Evolutionary conservation across 1,140 invertebrate genomes (phyloP), one percentile per base, ranked within the genome.

Genomic region (Lethocerus indicus): DNA sequence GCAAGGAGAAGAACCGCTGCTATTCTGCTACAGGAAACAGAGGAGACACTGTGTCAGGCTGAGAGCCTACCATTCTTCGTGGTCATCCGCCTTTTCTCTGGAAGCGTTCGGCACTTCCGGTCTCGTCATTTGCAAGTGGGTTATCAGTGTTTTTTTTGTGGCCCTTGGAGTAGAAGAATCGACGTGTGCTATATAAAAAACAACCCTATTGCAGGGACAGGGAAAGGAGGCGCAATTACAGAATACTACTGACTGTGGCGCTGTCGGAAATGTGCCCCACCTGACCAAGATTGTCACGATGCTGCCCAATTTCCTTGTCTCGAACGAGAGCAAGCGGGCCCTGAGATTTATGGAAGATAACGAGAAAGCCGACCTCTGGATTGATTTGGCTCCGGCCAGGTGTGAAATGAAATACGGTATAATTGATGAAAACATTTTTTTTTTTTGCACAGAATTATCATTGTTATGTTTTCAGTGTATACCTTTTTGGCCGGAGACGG

Each of bases 271-370:
- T 81, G 18, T 78, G 76, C 36, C 78, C 0, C 69, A 75, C 54
- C 63, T 88, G 26, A 91, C 87, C 0, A 89, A 87, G 62, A 83
- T 91, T 21, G 75, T 90, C 3, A 86, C 83, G 0, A 75, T 91
- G 24, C 68, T 85, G 14, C 86, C 88, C 0, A 88, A 84, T 65
- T 90, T 88, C 64, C 69, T 87, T 44, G 72, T 91, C 1, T 71
- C 72, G 45, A 92, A 92, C 63, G 76, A 79, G 53, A 81, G 78
- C 0, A 72, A 72, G 50, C 71, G 72, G 51, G 71, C 74, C 36
- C 62, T 89, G 18, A 66, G 82, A 23, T 87, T 81, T 63, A 87
- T 87, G 84, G 83, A 89, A 59, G 77, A 86, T 57, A 87, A 87
- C 58, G 82, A 86, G 59, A 71, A 79, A 35, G 81, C 82, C 0